Evolutionary conservation across 1,140 invertebrate species (phyloP).

Genomic region (Tribolium castaneum): DNA sequence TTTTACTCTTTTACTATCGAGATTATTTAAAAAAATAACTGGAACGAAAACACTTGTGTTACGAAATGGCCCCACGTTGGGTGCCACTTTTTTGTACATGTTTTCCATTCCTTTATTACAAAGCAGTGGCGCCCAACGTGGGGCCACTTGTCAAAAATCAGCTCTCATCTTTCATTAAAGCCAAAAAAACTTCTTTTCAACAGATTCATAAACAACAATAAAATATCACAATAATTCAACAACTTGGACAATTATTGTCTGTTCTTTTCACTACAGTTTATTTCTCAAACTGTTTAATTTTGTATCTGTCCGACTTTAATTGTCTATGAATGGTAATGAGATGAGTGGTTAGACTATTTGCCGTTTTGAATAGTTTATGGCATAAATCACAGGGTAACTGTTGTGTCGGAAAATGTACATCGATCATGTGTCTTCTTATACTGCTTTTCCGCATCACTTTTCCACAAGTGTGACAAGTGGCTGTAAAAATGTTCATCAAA

Average conservation of each 20-base stretch:
- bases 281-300: constrained; percentile 2
- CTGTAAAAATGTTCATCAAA: constrained; percentile 51
- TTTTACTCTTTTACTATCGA: too few relatives aligned
- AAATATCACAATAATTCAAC: background rate
- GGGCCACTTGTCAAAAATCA: too few relatives aligned
- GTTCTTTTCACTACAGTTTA: background rate
- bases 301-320: constrained; percentile 43
- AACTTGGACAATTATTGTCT: background rate
- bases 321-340: constrained; percentile 55
- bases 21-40: too few relatives aligned
- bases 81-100: too few relatives aligned
- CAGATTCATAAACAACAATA: background rate
- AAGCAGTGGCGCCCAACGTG: too few relatives aligned
- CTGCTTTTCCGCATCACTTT: constrained; percentile 57
- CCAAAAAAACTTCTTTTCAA: background rate
- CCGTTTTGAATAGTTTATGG: constrained; percentile 57
- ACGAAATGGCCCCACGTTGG: too few relatives aligned
- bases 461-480: constrained; percentile 53
- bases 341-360: constrained; percentile 57
- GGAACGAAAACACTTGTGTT: too few relatives aligned
- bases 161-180: too few relatives aligned
- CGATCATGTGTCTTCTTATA: constrained; percentile 54
- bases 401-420: constrained; percentile 54
- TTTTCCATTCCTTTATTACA: too few relatives aligned
- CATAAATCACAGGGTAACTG: constrained; percentile 55